phyloP scores from a whole-genome alignment of 2,113 vertebrate species.

The Orycteropus afer region DNA sequence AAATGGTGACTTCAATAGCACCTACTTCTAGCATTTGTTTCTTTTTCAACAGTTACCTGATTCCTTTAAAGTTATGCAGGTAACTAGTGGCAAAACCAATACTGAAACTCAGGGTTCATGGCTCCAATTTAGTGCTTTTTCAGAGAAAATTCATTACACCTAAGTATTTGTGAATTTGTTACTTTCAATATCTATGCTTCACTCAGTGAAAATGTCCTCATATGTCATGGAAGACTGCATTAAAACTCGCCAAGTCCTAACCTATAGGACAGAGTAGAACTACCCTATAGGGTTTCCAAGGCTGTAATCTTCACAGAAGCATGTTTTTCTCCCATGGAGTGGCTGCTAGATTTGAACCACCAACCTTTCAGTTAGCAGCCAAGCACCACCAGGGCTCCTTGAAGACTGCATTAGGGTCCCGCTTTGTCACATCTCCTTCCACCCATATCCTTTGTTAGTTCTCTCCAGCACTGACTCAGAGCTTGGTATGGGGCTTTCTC shows the following conservation, averaged over 20 bases:
- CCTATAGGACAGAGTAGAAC: background rate
- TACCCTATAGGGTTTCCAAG: background rate
- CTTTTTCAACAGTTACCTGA: background rate
- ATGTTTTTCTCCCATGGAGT: background rate
- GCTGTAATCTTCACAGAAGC: background rate
- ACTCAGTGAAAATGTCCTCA: fast-evolving
- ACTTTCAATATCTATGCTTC: background rate
- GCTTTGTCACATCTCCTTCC: fast-evolving
- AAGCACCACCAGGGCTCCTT: background rate
- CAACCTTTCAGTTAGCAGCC: background rate
- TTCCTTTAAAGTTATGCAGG: background rate
- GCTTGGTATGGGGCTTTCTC: fast-evolving
- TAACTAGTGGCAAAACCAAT: background rate
- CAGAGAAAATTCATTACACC: background rate
- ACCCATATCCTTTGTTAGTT: fast-evolving
- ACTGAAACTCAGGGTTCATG: background rate
- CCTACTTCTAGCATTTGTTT: background rate
- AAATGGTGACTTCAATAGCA: background rate
- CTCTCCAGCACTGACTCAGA: too few relatives aligned
- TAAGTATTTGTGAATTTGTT: fast-evolving
- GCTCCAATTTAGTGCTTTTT: background rate
- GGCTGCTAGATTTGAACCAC: background rate
- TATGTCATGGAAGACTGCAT: background rate
- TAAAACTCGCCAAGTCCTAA: background rate
- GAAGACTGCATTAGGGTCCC: background rate